Conservation (phyloP, 2,797 vertebrate species). For the Arnoldichthys spilopterus region DNA sequence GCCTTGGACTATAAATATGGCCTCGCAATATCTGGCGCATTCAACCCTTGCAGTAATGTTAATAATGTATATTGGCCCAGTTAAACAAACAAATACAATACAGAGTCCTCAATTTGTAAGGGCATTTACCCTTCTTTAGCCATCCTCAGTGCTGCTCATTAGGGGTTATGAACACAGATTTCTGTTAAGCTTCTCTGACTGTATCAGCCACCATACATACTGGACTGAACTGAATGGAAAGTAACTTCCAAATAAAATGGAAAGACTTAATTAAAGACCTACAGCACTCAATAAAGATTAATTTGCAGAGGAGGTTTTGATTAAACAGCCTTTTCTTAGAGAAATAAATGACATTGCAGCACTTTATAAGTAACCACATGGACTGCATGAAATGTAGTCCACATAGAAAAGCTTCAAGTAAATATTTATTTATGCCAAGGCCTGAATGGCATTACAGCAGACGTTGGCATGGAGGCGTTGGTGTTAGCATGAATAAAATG, state of each 20-base stretch:
- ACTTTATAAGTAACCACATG: neutral
- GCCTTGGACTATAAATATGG: no score
- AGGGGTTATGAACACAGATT: neutral
- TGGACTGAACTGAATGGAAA: neutral
- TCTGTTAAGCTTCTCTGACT: neutral
- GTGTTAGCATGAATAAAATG: conserved; percentile 2
- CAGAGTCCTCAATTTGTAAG: no score
- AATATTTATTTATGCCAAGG: conserved; percentile 3
- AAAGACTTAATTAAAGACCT: neutral
- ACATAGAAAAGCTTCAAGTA: neutral
- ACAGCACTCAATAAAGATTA: neutral
- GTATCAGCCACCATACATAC: neutral
- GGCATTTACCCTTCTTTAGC: no score
- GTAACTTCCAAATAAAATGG: conserved; percentile 19
- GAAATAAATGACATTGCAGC: neutral
- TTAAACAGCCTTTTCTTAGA: neutral
- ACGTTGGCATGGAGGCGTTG: neutral
- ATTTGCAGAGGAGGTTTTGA: no score
- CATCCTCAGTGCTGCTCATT: no score
- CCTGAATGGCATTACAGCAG: conserved; percentile 1
- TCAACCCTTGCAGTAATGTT: no score
- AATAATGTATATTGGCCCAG: no score
- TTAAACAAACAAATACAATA: no score
- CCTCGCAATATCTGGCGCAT: no score
- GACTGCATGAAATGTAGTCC: neutral